Evolutionary conservation across 2,888 invertebrate genomes (phyloP).

Genomic region (Ornithoptera alexandrae): DNA sequence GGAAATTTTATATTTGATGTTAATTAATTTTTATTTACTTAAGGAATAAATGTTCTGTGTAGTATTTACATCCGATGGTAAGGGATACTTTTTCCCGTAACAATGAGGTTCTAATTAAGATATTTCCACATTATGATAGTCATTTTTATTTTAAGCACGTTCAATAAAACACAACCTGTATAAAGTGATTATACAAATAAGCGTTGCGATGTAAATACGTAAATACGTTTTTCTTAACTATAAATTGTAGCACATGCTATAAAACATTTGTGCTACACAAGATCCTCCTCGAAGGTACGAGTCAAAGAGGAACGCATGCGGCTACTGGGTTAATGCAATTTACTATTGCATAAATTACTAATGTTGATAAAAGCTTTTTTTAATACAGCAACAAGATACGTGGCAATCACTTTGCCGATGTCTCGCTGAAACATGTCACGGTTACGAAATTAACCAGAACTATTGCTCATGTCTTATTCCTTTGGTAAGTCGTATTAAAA

Average conservation of each 20-base stretch:
- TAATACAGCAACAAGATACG: conserved; percentile 55
- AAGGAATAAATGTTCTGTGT: no score
- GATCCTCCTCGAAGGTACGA: no score
- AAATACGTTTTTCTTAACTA: no score
- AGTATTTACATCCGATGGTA: background rate
- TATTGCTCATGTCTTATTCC: conserved; percentile 64
- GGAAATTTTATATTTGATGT: background rate
- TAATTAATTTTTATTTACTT: background rate
- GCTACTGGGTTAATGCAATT: background rate
- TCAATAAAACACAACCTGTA: no score
- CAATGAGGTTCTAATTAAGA: no score
- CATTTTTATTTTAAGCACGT: no score
- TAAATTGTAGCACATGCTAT: no score
- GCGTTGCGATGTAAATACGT: no score
- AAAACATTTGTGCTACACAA: no score
- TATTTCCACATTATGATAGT: no score
- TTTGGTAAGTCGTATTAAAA: conserved; percentile 44
- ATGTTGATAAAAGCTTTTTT: background rate
- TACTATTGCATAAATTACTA: background rate
- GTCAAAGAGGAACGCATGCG: background rate
- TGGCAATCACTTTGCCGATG: conserved; percentile 65
- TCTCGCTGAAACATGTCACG: conserved; percentile 55
- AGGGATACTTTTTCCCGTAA: background rate
- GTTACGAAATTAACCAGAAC: conserved; percentile 53
- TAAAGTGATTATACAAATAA: no score